These are phyloP conservation scores for Coregonus ussuriensis DNA, from an alignment of 2,797 vertebrate genomes.

Conservation along the genomic window DNA sequence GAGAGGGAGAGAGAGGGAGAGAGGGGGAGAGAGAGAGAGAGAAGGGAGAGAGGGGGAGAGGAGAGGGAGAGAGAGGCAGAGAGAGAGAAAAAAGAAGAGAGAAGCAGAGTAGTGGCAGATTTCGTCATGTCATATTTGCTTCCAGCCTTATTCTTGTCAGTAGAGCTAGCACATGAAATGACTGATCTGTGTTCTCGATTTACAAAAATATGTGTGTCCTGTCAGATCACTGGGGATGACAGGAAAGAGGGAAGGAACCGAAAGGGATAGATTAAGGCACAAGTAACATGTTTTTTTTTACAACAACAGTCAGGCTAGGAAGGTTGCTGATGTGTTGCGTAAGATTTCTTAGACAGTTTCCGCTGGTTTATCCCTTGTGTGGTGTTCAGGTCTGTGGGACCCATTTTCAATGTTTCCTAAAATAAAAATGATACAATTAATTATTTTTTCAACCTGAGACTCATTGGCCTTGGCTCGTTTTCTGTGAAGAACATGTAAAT, in stretches of 20 bases:
- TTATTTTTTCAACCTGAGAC: too few species aligned
- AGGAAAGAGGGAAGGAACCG: background rate
- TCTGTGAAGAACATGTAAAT: too few species aligned
- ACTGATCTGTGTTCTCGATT: background rate
- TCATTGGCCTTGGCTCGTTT: too few species aligned
- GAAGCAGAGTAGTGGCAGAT: conserved; percentile 29
- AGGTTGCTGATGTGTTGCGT: conserved; percentile 20
- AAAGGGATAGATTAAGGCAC: background rate
- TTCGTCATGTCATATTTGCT: conserved; percentile 20
- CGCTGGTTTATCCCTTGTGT: background rate
- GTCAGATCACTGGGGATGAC: background rate
- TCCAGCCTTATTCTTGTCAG: conserved; percentile 12
- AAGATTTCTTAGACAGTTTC: conserved; percentile 37
- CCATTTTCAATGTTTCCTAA: too few species aligned
- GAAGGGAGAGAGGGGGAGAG: conserved; percentile 23
- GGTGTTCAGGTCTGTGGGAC: too few species aligned
- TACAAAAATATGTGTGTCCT: conserved; percentile 22
- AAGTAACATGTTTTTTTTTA: background rate
- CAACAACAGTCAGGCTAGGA: conserved; percentile 19
- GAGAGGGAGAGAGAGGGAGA: conserved; percentile 37
- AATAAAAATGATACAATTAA: too few species aligned
- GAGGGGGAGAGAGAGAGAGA: background rate
- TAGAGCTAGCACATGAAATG: conserved; percentile 29
- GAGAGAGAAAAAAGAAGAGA: background rate
- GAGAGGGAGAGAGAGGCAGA: background rate